Evolutionary conservation across 1,140 invertebrate genomes (phyloP).

Genomic region (Bombus turneri): DNA sequence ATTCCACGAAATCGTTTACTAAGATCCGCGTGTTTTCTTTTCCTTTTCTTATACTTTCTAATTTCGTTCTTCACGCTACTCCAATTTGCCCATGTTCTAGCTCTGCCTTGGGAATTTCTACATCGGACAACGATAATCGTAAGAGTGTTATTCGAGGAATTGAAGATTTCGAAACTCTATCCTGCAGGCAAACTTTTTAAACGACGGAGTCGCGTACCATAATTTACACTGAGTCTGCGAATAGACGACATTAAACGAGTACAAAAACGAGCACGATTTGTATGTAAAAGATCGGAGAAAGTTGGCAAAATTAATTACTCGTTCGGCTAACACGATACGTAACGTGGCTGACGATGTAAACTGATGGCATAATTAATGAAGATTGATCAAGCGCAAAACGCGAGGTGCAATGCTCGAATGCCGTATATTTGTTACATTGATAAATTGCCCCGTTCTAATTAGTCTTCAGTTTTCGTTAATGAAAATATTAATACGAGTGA

Average conservation of each 20-base stretch:
- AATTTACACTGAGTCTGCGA: background rate
- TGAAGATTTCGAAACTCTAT: background rate
- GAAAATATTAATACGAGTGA: constrained; percentile 9
- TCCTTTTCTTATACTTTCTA: too few species aligned
- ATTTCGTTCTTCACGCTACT: too few species aligned
- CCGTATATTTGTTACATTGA: constrained; percentile 32
- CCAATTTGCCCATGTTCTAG: too few species aligned
- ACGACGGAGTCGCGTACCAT: background rate
- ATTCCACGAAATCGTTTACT: background rate
- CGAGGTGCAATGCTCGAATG: constrained; percentile 22
- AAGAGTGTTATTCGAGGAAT: background rate
- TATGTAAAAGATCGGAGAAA: background rate
- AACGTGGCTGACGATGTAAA: constrained; percentile 33
- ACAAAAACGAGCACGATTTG: background rate
- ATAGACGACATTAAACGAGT: too few species aligned
- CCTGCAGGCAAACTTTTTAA: background rate
- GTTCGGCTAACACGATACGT: constrained; percentile 28
- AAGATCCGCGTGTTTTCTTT: too few species aligned
- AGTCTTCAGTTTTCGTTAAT: constrained; percentile 30
- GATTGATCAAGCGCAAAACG: constrained; percentile 33
- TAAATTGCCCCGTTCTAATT: constrained; percentile 34
- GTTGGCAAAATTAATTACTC: constrained; percentile 26
- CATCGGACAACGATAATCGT: too few species aligned
- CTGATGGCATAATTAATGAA: constrained; percentile 47
- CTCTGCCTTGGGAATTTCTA: too few species aligned